Percentiles rank a stretch among this genome's conserved stretches.
Conservation (phyloP, 2,888 invertebrate genomes). For the Horisme vitalbata region DNA sequence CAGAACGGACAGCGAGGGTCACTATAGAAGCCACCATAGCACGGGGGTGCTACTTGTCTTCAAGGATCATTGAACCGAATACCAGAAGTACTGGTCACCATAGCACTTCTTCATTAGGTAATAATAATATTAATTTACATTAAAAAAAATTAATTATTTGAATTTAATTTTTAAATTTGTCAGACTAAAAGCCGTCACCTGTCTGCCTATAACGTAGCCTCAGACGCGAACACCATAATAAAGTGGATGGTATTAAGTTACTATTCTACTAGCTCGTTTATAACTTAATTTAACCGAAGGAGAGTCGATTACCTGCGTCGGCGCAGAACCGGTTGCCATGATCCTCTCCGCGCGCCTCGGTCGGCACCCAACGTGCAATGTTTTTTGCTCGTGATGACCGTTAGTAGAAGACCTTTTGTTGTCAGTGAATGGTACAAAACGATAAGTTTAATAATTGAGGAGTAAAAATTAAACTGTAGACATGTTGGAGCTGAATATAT, state of each 20-base stretch:
- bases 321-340: conserved; percentile 74
- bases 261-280: conserved; percentile 66
- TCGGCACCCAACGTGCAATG: conserved; percentile 61
- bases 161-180: background rate
- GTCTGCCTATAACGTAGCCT: conserved; percentile 17
- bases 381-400: conserved; percentile 65
- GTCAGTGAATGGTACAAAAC: conserved; percentile 35
- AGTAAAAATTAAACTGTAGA: no score
- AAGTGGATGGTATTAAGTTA: conserved; percentile 47
- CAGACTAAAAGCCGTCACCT: conserved; percentile 4
- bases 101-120: no score
- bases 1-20: no score
- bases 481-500: conserved; percentile 10
- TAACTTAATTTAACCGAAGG: conserved; percentile 72
- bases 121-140: no score
- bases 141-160: no score
- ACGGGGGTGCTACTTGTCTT: no score
- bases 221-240: conserved; percentile 28
- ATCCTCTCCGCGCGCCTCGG: conserved; percentile 47
- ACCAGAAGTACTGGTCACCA: no score
- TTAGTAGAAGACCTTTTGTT: conserved; percentile 43
- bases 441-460: conserved; percentile 17
- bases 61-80: no score
- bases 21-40: no score
- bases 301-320: conserved; percentile 77